Evolutionary conservation across 1,140 invertebrate species (phyloP).

Genomic region (Octopus sinensis): DNA sequence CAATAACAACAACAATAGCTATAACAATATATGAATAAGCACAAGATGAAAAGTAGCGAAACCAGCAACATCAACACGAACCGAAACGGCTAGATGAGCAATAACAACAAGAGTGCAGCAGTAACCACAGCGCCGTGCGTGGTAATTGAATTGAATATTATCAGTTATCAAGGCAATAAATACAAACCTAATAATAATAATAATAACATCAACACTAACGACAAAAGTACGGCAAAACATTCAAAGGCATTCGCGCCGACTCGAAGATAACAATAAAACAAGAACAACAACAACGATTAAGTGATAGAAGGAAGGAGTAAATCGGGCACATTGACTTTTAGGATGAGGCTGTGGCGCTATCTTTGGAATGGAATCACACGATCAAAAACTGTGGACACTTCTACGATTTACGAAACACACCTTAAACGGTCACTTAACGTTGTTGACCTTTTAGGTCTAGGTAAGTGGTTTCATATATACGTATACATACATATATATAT

Average conservation of each 20-base stretch:
- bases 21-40: no score
- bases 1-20: no score
- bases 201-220: no score
- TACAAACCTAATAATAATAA: no score
- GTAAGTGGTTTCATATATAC: slow-evolving; percentile 27
- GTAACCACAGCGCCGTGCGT: no score
- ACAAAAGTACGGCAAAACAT: background rate
- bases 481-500: no score
- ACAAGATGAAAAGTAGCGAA: no score
- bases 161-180: no score
- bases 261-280: background rate
- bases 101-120: no score
- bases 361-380: slow-evolving; percentile 28
- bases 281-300: background rate
- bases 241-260: background rate
- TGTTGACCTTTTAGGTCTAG: slow-evolving; percentile 42
- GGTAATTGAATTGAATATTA: no score
- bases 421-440: slow-evolving; percentile 39
- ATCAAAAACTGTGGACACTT: slow-evolving; percentile 36
- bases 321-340: background rate
- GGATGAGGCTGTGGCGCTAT: slow-evolving; percentile 15
- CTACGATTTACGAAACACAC: slow-evolving; percentile 34
- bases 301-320: background rate
- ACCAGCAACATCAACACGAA: no score
- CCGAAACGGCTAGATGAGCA: no score